Percentiles rank a stretch among this genome's conserved stretches.
Conservation (phyloP, 2,113 vertebrate species). For the Vidua macroura region DNA sequence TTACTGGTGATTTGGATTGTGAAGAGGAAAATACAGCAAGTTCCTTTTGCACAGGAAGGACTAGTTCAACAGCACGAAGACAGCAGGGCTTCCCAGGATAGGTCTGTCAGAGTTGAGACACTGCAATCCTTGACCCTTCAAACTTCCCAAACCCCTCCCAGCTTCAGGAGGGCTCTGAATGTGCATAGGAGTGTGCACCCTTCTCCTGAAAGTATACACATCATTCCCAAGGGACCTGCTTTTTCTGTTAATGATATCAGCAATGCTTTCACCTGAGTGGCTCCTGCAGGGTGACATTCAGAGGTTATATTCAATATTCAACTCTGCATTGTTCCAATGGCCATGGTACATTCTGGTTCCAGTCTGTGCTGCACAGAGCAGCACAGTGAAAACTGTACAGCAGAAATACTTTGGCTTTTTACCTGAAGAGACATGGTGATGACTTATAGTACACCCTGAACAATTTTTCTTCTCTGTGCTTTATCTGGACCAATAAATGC, state of each 20-base stretch:
- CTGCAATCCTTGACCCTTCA: not conserved
- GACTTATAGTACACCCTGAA: slow-evolving; percentile 60
- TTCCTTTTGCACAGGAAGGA: not conserved
- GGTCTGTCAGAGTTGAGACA: not conserved
- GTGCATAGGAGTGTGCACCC: not conserved
- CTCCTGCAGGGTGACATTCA: not conserved
- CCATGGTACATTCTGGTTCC: not conserved
- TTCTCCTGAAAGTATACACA: not conserved
- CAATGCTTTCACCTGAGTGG: not conserved
- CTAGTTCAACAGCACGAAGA: not conserved
- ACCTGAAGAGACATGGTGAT: slow-evolving; percentile 67
- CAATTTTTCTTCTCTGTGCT: slow-evolving; percentile 73
- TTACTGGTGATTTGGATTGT: not conserved
- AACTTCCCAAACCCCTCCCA: not conserved
- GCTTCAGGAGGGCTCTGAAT: not conserved
- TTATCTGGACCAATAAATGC: slow-evolving; percentile 75
- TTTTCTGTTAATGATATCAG: not conserved
- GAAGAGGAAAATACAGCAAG: not conserved
- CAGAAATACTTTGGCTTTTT: slow-evolving; percentile 54
- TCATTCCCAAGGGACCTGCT: not conserved
- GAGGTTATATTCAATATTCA: not conserved
- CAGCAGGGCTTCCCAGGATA: not conserved
- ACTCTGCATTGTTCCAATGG: not conserved
- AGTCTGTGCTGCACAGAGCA: slow-evolving; percentile 19
- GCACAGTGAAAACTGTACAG: slow-evolving; percentile 17